Conservation (phyloP, 37 sponge, comb jelly and placozoan genomes). For the Spongilla lacustris region DNA sequence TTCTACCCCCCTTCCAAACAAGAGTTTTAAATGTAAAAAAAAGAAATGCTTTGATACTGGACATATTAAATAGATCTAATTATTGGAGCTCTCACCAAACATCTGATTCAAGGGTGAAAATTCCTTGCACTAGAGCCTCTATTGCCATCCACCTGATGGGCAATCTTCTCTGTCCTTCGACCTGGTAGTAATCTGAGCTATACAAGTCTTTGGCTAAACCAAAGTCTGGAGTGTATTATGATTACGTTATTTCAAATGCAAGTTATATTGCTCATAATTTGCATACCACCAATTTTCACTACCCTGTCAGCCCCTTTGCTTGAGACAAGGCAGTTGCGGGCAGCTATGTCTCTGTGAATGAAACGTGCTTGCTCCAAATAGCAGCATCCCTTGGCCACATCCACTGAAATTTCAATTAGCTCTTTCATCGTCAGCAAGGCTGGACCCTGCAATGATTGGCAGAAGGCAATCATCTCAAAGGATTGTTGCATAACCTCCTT, state of each 20-base stretch:
- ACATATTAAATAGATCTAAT: too few species aligned
- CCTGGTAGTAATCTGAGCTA: slow-evolving; percentile 82
- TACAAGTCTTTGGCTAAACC: slow-evolving; percentile 84
- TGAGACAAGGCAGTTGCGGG: slow-evolving; percentile 85
- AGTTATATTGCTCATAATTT: too few species aligned
- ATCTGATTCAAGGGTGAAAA: slow-evolving; percentile 81
- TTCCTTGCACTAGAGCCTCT: slow-evolving; percentile 79
- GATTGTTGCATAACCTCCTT: not conserved
- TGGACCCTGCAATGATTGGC: slow-evolving; percentile 54
- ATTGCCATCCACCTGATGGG: slow-evolving; percentile 95
- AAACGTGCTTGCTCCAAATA: slow-evolving; percentile 81
- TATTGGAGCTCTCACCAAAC: slow-evolving; percentile 63
- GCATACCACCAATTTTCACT: slow-evolving; percentile 83
- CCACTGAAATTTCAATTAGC: slow-evolving; percentile 64
- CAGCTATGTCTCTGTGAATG: slow-evolving; percentile 87
- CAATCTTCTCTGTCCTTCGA: slow-evolving; percentile 80
- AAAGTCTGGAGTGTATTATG: slow-evolving; percentile 63
- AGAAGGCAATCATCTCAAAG: not conserved
- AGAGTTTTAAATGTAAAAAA: not conserved
- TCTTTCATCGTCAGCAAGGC: slow-evolving; percentile 71
- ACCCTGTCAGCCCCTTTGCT: slow-evolving; percentile 79
- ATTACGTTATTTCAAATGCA: not conserved
- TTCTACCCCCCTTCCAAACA: too few species aligned
- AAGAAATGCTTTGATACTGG: not conserved
- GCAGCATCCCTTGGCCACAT: slow-evolving; percentile 73